Base-by-base conservation (phyloP, 2,113 vertebrate genomes). In the Electrona antarctica region DNA sequence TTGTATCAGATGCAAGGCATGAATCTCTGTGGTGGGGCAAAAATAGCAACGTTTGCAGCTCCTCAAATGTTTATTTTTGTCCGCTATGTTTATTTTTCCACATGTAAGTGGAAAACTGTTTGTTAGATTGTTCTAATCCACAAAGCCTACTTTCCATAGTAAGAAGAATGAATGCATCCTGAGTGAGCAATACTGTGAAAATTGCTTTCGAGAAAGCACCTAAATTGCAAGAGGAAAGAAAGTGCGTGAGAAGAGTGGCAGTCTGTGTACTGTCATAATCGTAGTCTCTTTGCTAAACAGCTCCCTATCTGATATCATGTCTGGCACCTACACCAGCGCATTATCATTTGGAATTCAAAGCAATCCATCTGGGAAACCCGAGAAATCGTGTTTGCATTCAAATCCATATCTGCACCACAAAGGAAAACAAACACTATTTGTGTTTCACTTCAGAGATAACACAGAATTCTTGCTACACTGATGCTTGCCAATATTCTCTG, bases 321-420 rank as follows among this genome's bases (percentile, higher is more conserved):
- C 74, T 80, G 69, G 66, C 66, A 70, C 69, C 59, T 67, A 11
- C 49, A 57, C 33, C 13, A 64, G 57, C 21, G 52, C 64, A 8
- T 60, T 41, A 41, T 63, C 8, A 54, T 79, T 21, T 67, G 74
- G 67, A 81, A 80, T 76, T 77, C 55, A 74, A 78, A 82, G 60
- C 8, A 14, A 51, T 49, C 9, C 67, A 67, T 78, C 46, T 54
- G 54, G 55, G 28, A 47, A 64, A 41, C 21, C 8, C 54, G 7
- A 6, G 45, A 57, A 41, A 33, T 48, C 21, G 29, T 61, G 12
- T 41, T 48, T 54, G 65, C 60, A 71, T 62, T 59, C 2, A 52
- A 52, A 71, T 71, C 11, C 70, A 70, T 54, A 55, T 46, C 8
- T 60, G 61, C 7, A 68, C 68, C 5, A 11, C 28, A 73, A 48